Evolutionary conservation across 2,113 vertebrate genomes (phyloP), one percentile per base, ranked within the genome.

Genomic region (Symphodus melops): DNA sequence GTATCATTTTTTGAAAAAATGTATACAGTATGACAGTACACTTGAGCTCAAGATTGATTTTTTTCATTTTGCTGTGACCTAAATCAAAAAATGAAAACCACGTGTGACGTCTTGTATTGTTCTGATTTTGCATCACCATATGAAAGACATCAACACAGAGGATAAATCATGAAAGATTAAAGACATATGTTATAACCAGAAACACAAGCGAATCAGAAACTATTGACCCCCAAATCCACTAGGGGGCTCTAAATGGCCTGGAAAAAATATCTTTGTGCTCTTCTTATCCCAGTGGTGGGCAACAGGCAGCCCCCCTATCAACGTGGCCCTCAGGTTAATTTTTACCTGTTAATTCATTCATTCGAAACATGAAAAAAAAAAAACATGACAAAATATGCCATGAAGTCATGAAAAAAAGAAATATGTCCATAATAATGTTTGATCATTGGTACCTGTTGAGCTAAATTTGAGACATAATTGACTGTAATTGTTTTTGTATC

Each of bases 81-180:
- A 20, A 59, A 64, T 19, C 0, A 55, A 68, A 54, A 1, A 71
- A 82, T 46, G 42, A 0, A 75, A 72, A 10, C 33, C 53, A 9
- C 61, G 19, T 55, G 56, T 41, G 37, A 10, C 77, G 1, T 12
- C 54, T 49, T 17, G 17, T 41, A 51, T 55, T 14, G 20, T 54
- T 53, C 54, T 20, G 19, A 75, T 2, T 23, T 23, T 5, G 52
- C 16, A 1, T 54, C 51, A 0, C 8, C 79, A 62, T 76, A 23
- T 82, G 79, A 79, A 69, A 73, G 72, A 59, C 63, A 72, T 82
- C 63, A 41, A 21, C 54, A 25, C 44, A 49, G 53, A 73, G 61
- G 59, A 58, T 57, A 56, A 37, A 46, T 20, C 42, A 2, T 42
- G 76, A 54, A 23, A 11, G 2, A 86, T 86, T 53, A 58, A 57